These are phyloP conservation scores for Sphyrna mokarran DNA, from an alignment of 2,113 vertebrate species.

Conservation along the genomic window DNA sequence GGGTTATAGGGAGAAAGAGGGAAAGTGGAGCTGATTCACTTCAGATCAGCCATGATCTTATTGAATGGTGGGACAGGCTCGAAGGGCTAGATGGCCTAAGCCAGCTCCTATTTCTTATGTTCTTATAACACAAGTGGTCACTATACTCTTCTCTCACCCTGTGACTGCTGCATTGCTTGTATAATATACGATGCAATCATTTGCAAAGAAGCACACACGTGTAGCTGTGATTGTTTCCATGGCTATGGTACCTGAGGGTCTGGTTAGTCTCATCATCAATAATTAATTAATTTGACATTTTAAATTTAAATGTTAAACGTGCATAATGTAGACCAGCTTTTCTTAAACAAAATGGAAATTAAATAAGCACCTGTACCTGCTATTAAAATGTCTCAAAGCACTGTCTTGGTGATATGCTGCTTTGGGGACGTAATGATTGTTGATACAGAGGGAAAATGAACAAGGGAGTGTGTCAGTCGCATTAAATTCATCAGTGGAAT, in stretches of 20 bases:
- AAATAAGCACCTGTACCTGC: not conserved
- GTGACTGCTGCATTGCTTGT: not conserved
- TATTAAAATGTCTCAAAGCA: not conserved
- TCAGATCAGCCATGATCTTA: no score
- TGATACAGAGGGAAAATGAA: not conserved
- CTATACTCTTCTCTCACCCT: not conserved
- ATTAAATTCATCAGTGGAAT: not conserved
- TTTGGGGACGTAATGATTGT: not conserved
- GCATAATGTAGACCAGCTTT: not conserved
- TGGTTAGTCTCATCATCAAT: not conserved
- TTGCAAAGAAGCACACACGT: not conserved
- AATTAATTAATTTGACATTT: slow-evolving; percentile 29
- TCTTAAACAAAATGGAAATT: not conserved
- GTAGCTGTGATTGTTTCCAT: not conserved
- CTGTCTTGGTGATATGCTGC: not conserved
- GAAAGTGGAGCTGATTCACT: no score
- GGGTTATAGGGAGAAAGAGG: no score
- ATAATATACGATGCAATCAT: not conserved
- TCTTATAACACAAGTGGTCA: not conserved
- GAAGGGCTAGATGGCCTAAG: no score
- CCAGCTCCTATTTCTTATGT: no score
- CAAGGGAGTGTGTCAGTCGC: not conserved
- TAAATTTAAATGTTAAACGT: slow-evolving; percentile 29
- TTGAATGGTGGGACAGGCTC: no score
- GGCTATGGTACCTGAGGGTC: not conserved